Evolutionary conservation across 2,888 invertebrate genomes (phyloP), one percentile per base, ranked within the genome.

Genomic region (Lepetodrilus schrolli): DNA sequence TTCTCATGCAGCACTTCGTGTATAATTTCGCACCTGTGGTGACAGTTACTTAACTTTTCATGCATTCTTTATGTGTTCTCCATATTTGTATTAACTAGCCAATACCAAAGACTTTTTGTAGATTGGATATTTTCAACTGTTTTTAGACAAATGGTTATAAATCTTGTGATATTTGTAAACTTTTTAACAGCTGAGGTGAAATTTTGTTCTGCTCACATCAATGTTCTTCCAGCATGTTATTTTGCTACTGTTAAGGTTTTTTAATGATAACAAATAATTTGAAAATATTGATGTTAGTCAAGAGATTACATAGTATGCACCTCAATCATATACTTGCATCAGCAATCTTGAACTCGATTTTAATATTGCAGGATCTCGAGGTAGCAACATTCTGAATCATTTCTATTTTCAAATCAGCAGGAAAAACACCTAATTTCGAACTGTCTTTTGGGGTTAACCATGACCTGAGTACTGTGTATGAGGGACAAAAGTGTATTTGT

Each of bases 101-200:
- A 17, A 30, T 58, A 58, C 58, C 58, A 58, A 58, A 58, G 58
- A 58, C 58, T 58, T 58, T n/a, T n/a, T 58, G 58, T 58, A 58
- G 58, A 58, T 21, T 58, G 58, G 34, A 43, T 43, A 17, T 58
- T 30, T 34, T 58, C 30, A 58, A 30, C 34, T 26, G 17, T 58
- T 58, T 58, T 10, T 26, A 58, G 43, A 58, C 58, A 7, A 58
- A 58, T 13, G n/a, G 34, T 58, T 17, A n/a, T n/a, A 26, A 58
- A 58, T 13, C 34, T 13, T 58, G 58, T 58, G 58, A 58, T 58
- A 58, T 51, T 51, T 21, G 30, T 58, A 20, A n/a, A n/a, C 20
- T 48, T 48, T 48, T 3, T 7, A 26, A 30, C 34, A 58, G 58
- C 58, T 21, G 43, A 43, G 43, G 17, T 30, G 34, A 58, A 17